A percentile compares a stretch with the other conserved stretches of the same genome.
phyloP scores from a whole-genome alignment of 1,140 invertebrate species.

The Drosophila trapezifrons region DNA sequence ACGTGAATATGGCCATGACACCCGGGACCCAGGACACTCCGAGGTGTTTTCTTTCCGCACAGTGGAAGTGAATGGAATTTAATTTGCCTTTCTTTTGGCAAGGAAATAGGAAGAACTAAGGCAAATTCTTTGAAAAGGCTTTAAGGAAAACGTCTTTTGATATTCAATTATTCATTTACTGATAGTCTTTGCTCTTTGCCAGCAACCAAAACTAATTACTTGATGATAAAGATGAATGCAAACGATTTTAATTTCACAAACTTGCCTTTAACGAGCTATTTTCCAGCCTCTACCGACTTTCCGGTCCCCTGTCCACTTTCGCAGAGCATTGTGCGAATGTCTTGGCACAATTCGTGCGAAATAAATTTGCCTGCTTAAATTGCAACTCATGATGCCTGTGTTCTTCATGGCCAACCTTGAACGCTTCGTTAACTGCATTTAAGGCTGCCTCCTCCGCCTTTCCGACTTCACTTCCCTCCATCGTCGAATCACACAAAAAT shows the following conservation, averaged over 20 bases:
- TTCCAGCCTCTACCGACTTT: not conserved
- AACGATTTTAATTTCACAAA: not conserved
- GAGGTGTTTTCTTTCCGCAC: conserved; percentile 17
- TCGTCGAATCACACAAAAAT: conserved; percentile 13
- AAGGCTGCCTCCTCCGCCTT: conserved; percentile 28
- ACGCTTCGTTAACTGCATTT: conserved; percentile 71
- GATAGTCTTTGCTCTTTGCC: too few species aligned
- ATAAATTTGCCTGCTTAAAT: conserved; percentile 69
- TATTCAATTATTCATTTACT: too few species aligned
- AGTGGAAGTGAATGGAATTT: conserved; percentile 6
- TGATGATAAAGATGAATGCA: too few species aligned
- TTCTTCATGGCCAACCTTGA: conserved; percentile 56
- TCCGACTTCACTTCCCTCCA: not conserved
- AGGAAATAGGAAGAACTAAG: too few species aligned
- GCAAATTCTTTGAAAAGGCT: too few species aligned
- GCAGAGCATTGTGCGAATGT: conserved; percentile 48
- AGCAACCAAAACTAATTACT: too few species aligned
- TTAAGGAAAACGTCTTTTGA: not conserved
- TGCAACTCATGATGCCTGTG: conserved; percentile 63
- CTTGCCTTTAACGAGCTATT: not conserved
- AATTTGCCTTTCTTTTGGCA: not conserved
- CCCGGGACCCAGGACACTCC: conserved; percentile 7
- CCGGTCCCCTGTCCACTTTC: conserved; percentile 38
- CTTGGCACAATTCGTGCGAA: conserved; percentile 68
- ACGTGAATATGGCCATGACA: conserved; percentile 66